Base-by-base conservation (phyloP, 1,140 invertebrate genomes). In the Penaeus chinensis region DNA sequence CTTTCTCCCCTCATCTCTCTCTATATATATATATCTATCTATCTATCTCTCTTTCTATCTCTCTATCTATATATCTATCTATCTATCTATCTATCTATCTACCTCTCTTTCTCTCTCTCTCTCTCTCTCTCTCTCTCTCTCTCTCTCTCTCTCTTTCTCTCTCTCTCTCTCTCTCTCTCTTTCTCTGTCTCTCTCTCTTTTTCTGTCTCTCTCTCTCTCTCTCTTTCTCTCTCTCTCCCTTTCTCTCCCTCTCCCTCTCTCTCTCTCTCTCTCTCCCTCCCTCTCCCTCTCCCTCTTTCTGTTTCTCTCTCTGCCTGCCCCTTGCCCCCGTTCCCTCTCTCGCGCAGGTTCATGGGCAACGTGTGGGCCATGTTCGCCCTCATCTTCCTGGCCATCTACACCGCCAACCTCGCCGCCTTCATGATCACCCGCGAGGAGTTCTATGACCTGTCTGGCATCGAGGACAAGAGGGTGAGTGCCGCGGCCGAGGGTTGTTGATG, bases 331-430 rank as follows among this genome's bases (percentile, higher is more conserved):
- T 66, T 54, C 62, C 69, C 62, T 20, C 62, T 88, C 83, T 89
- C 63, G 63, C 62, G 20, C 1, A 95, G 97, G 90, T 98, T 99
- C 92, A 97, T 99, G 96, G 97, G 97, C 37, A 99, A 98, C 92
- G 96, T 99, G 83, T 99, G 98, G 98, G 98, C 98, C 20, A 96
- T 99, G 94, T 99, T 99, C 92, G 98, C 98, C 89, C 96, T 98
- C 42, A 97, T 98, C 62, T 98, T 98, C 92, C 90, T 93, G 91
- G 97, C 97, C 92, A 98, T 98, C 91, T 98, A 98, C 94, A 98
- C 98, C 93, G 98, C 98, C 92, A 99, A 99, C 93, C 93, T 99
- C 91, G 98, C 99, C 54, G 98, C 98, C 82, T 99, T 99, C 94
- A 99, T 99, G 99, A 99, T 99, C 91, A 99, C 99, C 66, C 94